A percentile compares a stretch with the other conserved stretches of the same genome.
These are phyloP conservation scores for Cantharis nigra DNA, from an alignment of 2,888 invertebrate species.

Conservation along the genomic window DNA sequence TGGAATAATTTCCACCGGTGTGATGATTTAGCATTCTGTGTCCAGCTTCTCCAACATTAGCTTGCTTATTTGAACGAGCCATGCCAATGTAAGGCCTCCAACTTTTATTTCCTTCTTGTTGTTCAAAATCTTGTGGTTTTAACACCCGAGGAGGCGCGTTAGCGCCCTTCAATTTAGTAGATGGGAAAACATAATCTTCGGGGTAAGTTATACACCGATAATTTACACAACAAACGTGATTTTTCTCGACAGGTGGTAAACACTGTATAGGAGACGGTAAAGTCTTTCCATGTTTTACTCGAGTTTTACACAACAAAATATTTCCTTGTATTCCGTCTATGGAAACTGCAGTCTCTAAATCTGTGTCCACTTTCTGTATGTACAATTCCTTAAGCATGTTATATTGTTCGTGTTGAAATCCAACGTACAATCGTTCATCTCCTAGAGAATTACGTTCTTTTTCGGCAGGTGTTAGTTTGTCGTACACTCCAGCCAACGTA, in stretches of 20 bases:
- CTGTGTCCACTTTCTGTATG: constrained; percentile 58
- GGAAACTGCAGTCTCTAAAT: constrained; percentile 64
- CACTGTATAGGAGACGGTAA: constrained; percentile 71
- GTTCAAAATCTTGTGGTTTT: constrained; percentile 73
- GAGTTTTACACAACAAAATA: constrained; percentile 73
- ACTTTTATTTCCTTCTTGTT: constrained; percentile 67
- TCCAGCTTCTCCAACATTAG: constrained; percentile 69
- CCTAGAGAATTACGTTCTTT: constrained; percentile 86
- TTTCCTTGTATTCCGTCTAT: constrained; percentile 85
- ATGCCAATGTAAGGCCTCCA: constrained; percentile 79
- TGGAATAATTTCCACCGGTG: constrained; percentile 38
- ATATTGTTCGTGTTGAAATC: constrained; percentile 71
- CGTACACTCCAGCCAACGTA: constrained; percentile 81
- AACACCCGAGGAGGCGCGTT: constrained; percentile 75
- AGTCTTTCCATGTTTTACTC: constrained; percentile 67
- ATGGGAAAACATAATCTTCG: constrained; percentile 77
- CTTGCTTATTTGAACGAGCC: constrained; percentile 58
- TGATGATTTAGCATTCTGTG: constrained; percentile 75
- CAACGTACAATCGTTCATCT: constrained; percentile 88
- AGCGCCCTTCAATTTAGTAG: constrained; percentile 68
- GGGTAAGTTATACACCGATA: constrained; percentile 81
- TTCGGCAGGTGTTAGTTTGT: constrained; percentile 80
- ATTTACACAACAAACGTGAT: constrained; percentile 67
- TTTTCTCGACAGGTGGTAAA: constrained; percentile 64
- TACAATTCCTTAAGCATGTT: constrained; percentile 73